phyloP scores from a whole-genome alignment of 2,797 vertebrate species.

The Nyctibius grandis region DNA sequence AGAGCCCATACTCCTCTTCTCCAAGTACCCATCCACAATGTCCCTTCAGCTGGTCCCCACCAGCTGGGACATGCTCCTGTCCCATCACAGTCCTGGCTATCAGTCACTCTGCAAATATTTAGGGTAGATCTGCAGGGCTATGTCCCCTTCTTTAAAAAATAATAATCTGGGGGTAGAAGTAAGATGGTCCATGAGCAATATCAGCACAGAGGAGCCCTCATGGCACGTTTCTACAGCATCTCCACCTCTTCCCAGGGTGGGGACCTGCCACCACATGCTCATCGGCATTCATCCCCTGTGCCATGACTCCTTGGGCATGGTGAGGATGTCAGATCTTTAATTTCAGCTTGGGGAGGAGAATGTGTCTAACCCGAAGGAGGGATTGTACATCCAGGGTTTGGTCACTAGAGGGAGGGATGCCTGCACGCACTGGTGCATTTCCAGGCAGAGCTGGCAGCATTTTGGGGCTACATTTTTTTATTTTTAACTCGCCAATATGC shows the following conservation, averaged over 20 bases:
- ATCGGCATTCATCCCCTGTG: accelerated
- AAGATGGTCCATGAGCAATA: background rate
- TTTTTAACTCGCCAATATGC: background rate
- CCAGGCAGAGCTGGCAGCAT: background rate
- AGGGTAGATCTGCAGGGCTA: background rate
- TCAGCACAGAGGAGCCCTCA: background rate
- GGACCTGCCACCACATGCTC: too few relatives aligned
- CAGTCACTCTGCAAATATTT: background rate
- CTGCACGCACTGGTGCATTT: background rate
- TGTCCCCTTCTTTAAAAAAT: background rate
- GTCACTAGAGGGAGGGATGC: conserved; percentile 16
- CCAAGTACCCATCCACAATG: background rate
- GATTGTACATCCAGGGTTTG: background rate
- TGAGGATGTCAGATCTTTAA: background rate
- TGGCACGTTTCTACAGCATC: background rate
- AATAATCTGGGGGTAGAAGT: background rate
- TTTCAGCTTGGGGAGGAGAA: background rate
- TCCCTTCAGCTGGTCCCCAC: background rate
- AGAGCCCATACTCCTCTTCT: background rate
- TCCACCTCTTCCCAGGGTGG: accelerated
- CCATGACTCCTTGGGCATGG: accelerated
- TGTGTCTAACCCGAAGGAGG: background rate
- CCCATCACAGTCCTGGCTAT: background rate
- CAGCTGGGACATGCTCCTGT: background rate
- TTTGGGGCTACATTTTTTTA: background rate